A percentile compares a stretch with the other conserved stretches of the same genome.
These are phyloP conservation scores for Triops cancriformis DNA, from an alignment of 1,140 invertebrate genomes.

Conservation along the genomic window DNA sequence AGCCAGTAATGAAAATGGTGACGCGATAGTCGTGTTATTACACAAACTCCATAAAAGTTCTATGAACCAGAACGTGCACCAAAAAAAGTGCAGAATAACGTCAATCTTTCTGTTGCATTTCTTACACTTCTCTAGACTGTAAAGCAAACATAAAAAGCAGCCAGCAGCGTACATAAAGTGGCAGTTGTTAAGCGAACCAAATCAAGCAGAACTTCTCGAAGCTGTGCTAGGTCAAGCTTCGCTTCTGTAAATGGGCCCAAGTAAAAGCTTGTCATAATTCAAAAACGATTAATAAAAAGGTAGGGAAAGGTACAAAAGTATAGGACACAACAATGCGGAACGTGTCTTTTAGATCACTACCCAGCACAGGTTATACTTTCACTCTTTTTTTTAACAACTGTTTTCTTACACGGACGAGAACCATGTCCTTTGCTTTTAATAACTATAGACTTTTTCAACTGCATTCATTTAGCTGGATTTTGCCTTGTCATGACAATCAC, in stretches of 20 bases:
- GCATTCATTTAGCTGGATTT: background rate
- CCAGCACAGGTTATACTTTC: slow-evolving; percentile 3
- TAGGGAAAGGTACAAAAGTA: background rate
- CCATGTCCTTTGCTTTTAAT: background rate
- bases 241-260: background rate
- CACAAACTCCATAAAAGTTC: background rate
- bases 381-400: background rate
- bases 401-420: background rate
- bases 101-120: background rate
- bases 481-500: background rate
- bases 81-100: background rate
- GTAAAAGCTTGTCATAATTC: background rate
- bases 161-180: background rate
- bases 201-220: background rate
- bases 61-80: background rate
- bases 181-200: background rate
- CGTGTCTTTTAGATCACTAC: background rate
- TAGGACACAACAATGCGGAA: background rate
- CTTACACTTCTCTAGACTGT: background rate
- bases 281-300: background rate
- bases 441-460: background rate
- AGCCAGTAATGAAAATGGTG: background rate
- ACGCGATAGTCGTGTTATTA: background rate
- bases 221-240: background rate
- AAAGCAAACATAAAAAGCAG: background rate